A percentile compares a stretch with the other conserved stretches of the same genome.
Evolutionary conservation across 2,797 vertebrate genomes (phyloP).

Genomic region (Clarias platycephalus): DNA sequence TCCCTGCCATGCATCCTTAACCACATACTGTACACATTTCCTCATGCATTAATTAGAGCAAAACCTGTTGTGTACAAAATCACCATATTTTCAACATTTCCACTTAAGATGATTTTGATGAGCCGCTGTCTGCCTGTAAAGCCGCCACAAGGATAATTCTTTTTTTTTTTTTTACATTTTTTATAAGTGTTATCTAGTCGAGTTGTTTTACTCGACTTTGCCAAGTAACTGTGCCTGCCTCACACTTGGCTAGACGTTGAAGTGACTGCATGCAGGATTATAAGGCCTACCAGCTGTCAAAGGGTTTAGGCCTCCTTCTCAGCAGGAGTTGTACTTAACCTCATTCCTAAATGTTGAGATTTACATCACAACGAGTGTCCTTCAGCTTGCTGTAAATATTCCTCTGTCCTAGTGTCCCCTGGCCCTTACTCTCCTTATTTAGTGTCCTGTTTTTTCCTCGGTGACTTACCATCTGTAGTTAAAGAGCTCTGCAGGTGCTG

Average conservation of each 20-base stretch:
- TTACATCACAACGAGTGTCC: slow-evolving; percentile 13
- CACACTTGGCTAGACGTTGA: slow-evolving; percentile 29
- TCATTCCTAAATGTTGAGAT: slow-evolving; percentile 25
- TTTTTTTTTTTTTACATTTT: not conserved
- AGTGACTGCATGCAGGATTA: slow-evolving; percentile 40
- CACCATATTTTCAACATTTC: slow-evolving; percentile 1
- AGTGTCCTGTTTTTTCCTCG: slow-evolving; percentile 13
- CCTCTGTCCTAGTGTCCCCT: slow-evolving; percentile 3
- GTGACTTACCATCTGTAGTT: slow-evolving; percentile 30
- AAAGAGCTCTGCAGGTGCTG: slow-evolving; percentile 9
- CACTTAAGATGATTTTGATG: slow-evolving; percentile 33
- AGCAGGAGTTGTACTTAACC: slow-evolving; percentile 14
- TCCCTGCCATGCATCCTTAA: not conserved
- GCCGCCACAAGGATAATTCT: slow-evolving; percentile 31
- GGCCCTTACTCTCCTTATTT: slow-evolving; percentile 8
- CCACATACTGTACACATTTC: not conserved
- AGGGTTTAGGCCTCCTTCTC: slow-evolving; percentile 21
- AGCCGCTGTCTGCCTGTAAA: slow-evolving; percentile 15
- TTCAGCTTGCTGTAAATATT: slow-evolving; percentile 1
- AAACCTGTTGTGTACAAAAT: slow-evolving; percentile 1
- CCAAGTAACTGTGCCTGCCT: slow-evolving; percentile 17
- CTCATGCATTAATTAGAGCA: slow-evolving; percentile 9
- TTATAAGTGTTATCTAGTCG: slow-evolving; percentile 29
- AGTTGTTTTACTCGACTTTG: slow-evolving; percentile 41
- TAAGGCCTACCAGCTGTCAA: slow-evolving; percentile 40